A percentile compares a stretch with the other conserved stretches of the same genome.
Evolutionary conservation across 2,888 invertebrate genomes (phyloP).

Genomic region (Poecilus cupreus): DNA sequence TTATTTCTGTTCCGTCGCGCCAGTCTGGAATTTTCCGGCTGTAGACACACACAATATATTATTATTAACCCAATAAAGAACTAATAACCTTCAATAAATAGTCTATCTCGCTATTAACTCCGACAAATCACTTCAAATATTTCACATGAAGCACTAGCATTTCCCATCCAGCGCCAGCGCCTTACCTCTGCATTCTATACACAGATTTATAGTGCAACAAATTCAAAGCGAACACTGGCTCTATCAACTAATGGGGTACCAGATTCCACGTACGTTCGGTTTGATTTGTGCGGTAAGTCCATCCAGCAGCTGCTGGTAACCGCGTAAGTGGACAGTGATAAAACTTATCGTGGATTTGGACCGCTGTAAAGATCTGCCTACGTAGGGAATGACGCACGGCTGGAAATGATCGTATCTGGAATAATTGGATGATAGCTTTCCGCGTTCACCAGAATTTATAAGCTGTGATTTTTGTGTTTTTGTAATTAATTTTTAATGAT

Average conservation of each 20-base stretch:
- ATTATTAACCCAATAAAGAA: too few relatives aligned
- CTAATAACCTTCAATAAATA: too few relatives aligned
- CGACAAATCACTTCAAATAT: not conserved
- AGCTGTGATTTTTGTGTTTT: too few relatives aligned
- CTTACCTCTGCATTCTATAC: not conserved
- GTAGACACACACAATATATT: too few relatives aligned
- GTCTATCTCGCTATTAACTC: too few relatives aligned
- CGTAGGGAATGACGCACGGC: not conserved
- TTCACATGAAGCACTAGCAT: not conserved
- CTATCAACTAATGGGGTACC: not conserved
- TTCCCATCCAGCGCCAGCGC: not conserved
- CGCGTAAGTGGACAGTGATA: not conserved
- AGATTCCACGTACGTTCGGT: not conserved
- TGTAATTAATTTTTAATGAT: too few relatives aligned
- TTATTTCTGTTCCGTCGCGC: too few relatives aligned
- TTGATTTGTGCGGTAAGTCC: not conserved
- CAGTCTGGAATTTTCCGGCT: too few relatives aligned
- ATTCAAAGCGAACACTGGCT: conserved; percentile 17
- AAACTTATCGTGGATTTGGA: not conserved
- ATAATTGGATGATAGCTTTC: not conserved
- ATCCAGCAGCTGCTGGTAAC: not conserved
- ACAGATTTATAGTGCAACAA: conserved; percentile 35
- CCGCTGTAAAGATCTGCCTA: not conserved
- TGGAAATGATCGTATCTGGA: not conserved
- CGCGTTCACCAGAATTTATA: not conserved